phyloP scores from a whole-genome alignment of 2,113 vertebrate species.

The Arizona elegans region DNA sequence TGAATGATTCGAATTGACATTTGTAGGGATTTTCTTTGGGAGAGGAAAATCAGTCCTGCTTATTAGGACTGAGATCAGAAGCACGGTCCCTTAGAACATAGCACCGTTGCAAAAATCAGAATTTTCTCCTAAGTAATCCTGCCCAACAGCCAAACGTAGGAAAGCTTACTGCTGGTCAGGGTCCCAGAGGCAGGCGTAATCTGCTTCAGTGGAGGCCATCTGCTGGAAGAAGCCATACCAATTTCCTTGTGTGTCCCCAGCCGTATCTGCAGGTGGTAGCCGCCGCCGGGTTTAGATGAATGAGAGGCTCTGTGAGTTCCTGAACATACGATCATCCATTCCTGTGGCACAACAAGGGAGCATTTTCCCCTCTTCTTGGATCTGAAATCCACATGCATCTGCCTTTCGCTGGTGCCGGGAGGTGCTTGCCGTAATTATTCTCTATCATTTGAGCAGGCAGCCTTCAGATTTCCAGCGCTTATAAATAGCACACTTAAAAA shows the following conservation, averaged over 20 bases:
- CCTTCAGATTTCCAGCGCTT: conserved; percentile 31
- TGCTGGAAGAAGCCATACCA: conserved; percentile 62
- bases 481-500: conserved; percentile 23
- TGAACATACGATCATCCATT: conserved; percentile 51
- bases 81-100: not conserved
- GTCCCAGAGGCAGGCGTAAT: conserved; percentile 42
- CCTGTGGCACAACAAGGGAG: conserved; percentile 55
- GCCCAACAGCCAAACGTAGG: not conserved
- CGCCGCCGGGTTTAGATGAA: conserved; percentile 44
- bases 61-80: conserved; percentile 22
- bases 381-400: conserved; percentile 49
- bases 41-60: not conserved
- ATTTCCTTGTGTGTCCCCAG: conserved; percentile 52
- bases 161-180: conserved; percentile 53
- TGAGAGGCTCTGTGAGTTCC: conserved; percentile 49
- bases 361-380: conserved; percentile 57
- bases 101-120: not conserved
- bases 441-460: conserved; percentile 32
- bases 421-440: conserved; percentile 40
- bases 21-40: not conserved
- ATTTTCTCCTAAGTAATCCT: not conserved
- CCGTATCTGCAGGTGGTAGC: conserved; percentile 58
- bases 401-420: conserved; percentile 35
- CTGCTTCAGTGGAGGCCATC: conserved; percentile 55
- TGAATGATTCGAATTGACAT: too few species aligned